These are phyloP conservation scores for Brachyalestes nurse DNA, from an alignment of 2,797 vertebrate species.

Conservation along the genomic window DNA sequence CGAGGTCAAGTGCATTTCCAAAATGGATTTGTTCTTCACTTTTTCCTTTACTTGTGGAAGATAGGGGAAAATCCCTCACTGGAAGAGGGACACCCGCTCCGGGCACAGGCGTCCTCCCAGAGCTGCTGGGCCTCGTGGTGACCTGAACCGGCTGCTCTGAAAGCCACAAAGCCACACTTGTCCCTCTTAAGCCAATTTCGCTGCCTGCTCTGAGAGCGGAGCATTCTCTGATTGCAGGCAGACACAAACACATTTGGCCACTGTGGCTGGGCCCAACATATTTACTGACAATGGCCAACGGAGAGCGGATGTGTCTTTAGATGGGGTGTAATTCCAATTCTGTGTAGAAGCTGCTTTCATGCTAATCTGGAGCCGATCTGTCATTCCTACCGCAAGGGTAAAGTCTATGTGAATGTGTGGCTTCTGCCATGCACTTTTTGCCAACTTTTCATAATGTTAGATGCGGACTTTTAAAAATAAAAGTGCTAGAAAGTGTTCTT, in stretches of 20 bases:
- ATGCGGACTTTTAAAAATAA: background rate
- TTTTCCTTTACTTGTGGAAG: constrained; percentile 48
- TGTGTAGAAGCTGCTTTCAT: background rate
- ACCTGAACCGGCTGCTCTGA: constrained; percentile 42
- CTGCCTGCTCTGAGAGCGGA: constrained; percentile 32
- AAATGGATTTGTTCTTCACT: constrained; percentile 49
- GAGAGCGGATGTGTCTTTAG: constrained; percentile 18
- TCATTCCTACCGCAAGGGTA: background rate
- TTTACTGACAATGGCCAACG: constrained; percentile 21
- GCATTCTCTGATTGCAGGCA: constrained; percentile 34
- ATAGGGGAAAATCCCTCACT: constrained; percentile 47
- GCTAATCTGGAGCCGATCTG: background rate
- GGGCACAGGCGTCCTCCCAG: constrained; percentile 29
- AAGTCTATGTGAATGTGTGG: background rate
- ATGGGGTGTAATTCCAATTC: background rate
- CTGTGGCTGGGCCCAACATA: constrained; percentile 18
- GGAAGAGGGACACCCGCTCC: constrained; percentile 41
- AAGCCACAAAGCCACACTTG: constrained; percentile 58
- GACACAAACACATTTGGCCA: constrained; percentile 41
- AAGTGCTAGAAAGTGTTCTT: too few relatives aligned
- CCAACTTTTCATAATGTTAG: background rate
- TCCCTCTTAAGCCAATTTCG: constrained; percentile 45
- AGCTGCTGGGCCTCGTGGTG: constrained; percentile 37
- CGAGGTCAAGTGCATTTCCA: constrained; percentile 54
- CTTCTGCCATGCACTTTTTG: background rate